A percentile compares a stretch with the other conserved stretches of the same genome.
These are phyloP conservation scores for Sarcophaga peregrina DNA, from an alignment of 1,140 invertebrate genomes.

Conservation along the genomic window DNA sequence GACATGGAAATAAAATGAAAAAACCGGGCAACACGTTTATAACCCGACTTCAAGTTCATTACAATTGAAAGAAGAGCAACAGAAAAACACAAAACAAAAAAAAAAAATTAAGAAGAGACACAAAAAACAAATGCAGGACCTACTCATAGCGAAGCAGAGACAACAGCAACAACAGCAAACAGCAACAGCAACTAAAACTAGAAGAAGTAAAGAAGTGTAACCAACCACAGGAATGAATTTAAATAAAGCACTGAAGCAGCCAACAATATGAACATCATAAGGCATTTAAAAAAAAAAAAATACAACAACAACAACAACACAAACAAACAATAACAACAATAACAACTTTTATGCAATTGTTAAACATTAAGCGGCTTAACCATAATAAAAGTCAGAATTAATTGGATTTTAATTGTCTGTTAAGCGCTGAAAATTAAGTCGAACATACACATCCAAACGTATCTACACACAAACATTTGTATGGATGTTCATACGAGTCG, in stretches of 20 bases:
- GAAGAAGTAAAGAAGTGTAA: slow-evolving; percentile 29
- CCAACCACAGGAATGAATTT: slow-evolving; percentile 33
- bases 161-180: too few species aligned
- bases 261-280: not conserved
- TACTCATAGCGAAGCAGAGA: slow-evolving; percentile 8
- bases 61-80: slow-evolving; percentile 16
- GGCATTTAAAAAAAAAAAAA: too few species aligned
- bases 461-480: too few species aligned
- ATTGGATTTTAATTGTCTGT: slow-evolving; percentile 50
- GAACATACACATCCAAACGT: too few species aligned
- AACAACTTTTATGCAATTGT: slow-evolving; percentile 23
- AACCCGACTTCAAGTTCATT: slow-evolving; percentile 17
- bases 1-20: not conserved
- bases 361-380: slow-evolving; percentile 44
- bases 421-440: slow-evolving; percentile 47
- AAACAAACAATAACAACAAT: not conserved
- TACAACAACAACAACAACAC: too few species aligned
- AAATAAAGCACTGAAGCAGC: slow-evolving; percentile 22
- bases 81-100: not conserved
- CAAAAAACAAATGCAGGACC: not conserved
- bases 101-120: slow-evolving; percentile 13
- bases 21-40: slow-evolving; percentile 6
- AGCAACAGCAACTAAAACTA: slow-evolving; percentile 39
- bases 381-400: slow-evolving; percentile 49
- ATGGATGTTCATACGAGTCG: too few species aligned